Conservation (phyloP, 1,140 invertebrate genomes). For the Trinorchestia longiramus region DNA sequence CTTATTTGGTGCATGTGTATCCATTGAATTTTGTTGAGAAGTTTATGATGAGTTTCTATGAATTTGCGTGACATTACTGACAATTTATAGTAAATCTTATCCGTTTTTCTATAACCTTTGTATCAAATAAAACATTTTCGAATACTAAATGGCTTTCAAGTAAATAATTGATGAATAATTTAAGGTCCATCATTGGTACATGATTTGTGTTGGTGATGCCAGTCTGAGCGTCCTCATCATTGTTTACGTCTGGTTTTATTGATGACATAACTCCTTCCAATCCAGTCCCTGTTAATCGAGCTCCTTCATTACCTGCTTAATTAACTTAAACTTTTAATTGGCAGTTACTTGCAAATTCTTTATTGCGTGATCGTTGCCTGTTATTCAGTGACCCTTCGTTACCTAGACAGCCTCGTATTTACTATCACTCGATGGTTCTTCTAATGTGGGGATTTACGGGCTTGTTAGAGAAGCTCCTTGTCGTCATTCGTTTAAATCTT, state of each 20-base stretch:
- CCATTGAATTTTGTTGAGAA: not conserved
- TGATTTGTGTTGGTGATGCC: not conserved
- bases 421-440: not conserved
- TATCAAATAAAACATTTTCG: not conserved
- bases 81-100: not conserved
- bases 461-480: not conserved
- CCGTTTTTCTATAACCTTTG: not conserved
- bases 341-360: not conserved
- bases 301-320: not conserved
- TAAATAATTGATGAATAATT: not conserved
- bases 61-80: not conserved
- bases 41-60: not conserved
- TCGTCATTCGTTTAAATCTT: slow-evolving; percentile 9
- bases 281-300: not conserved
- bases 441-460: not conserved
- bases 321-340: not conserved
- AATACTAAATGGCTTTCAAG: not conserved
- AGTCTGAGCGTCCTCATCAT: not conserved
- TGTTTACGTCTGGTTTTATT: not conserved
- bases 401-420: not conserved
- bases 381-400: not conserved
- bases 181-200: not conserved
- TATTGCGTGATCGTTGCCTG: not conserved
- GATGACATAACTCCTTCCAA: not conserved
- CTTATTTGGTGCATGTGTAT: not conserved